These are phyloP conservation scores for Mantis religiosa DNA, from an alignment of 2,888 invertebrate species.

Conservation along the genomic window DNA sequence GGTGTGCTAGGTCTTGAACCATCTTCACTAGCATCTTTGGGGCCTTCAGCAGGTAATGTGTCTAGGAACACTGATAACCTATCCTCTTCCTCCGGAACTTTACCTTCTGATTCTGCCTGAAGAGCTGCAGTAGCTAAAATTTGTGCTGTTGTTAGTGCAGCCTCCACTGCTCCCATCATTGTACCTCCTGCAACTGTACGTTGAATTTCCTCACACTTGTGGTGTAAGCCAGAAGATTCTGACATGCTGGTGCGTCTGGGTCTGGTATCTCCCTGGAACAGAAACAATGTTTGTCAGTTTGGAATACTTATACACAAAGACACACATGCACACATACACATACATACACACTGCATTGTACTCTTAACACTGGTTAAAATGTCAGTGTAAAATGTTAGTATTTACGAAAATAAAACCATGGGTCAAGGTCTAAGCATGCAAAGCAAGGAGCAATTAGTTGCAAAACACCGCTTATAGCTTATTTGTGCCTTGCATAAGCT, in stretches of 20 bases:
- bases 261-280: slow-evolving; percentile 8
- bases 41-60: slow-evolving; percentile 31
- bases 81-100: slow-evolving; percentile 34
- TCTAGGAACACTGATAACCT: slow-evolving; percentile 36
- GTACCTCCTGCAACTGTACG: neutral
- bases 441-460: neutral
- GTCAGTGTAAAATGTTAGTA: no score
- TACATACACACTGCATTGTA: neutral
- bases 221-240: slow-evolving; percentile 4
- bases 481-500: neutral
- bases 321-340: neutral
- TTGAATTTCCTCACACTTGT: slow-evolving; percentile 2
- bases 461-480: neutral
- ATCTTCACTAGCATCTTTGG: slow-evolving; percentile 16
- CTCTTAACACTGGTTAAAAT: neutral
- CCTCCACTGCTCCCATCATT: slow-evolving; percentile 37
- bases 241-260: neutral
- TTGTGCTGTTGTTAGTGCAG: slow-evolving; percentile 29
- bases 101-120: slow-evolving; percentile 23
- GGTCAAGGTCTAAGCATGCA: neutral
- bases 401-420: no score
- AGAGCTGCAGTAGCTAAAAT: slow-evolving; percentile 29
- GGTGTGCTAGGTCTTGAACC: slow-evolving; percentile 27
- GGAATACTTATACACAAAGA: neutral
- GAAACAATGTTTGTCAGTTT: neutral